Evolutionary conservation across 2,113 vertebrate genomes (phyloP), one percentile per base, ranked within the genome.

Genomic region (Ceyx cyanopectus): DNA sequence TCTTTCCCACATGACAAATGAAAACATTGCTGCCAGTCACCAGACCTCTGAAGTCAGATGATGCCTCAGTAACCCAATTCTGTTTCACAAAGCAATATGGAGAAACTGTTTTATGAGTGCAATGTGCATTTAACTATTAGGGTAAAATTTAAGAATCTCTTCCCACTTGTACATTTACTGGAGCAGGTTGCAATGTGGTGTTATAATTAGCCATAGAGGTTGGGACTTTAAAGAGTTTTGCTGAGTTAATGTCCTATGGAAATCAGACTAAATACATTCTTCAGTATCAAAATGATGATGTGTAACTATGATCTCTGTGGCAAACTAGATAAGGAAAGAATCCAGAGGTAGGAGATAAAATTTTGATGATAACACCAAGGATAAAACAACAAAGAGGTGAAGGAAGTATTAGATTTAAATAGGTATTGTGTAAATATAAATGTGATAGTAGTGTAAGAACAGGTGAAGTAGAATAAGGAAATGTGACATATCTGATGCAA

Each of bases 301-400:
- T 90, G 43, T 54, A 62, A 79, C 90, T 90, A 53, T 72, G 40
- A 57, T 89, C 50, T 77, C 48, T 82, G 40, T 69, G 58, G 37
- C 58, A 91, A 85, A 74, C 34, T 13, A 82, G 70, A 74, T 86
- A 75, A 87, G 85, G 63, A 89, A 87, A 83, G 22, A 48, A 89
- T 87, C 50, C 18, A 82, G 62, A 63, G 22, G 29, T 22, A 95
- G 41, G 69, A 95, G 82, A 78, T 79, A 22, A 90, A 90, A 92
- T 65, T 75, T 43, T 67, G 26, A 30, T 73, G 2, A 26, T 85
- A 77, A 72, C 32, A 32, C 43, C 68, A 57, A 68, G 75, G 62
- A 72, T 75, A 46, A 54, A 88, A 63, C 21, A 21, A 32, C 7
- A 73, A 72, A 61, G 43, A 3, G 48, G 5, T 86, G 50, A 63